phyloP scores from a whole-genome alignment of 2,113 vertebrate species.

The Dipodomys spectabilis region DNA sequence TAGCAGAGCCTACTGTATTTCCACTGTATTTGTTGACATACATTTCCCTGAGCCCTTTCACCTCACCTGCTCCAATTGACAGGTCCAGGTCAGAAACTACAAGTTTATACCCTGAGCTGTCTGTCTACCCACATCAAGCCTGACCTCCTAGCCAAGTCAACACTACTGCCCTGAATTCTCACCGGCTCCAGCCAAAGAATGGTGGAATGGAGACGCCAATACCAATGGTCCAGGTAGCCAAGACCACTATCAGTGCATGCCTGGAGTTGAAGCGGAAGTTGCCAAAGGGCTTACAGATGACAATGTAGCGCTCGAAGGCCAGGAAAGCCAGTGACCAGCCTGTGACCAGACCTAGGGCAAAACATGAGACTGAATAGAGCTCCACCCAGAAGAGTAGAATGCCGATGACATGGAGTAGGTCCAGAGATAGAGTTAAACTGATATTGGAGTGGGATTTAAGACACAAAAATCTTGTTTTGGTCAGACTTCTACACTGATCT shows the following conservation, averaged over 20 bases:
- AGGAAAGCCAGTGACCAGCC: constrained; percentile 92
- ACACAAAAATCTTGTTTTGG: background rate
- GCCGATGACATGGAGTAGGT: background rate
- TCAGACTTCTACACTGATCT: background rate
- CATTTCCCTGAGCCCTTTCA: background rate
- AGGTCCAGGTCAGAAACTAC: background rate
- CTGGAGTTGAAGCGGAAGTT: constrained; percentile 88
- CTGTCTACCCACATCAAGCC: background rate
- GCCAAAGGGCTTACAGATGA: constrained; percentile 92
- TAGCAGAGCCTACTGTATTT: background rate
- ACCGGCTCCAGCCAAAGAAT: constrained; percentile 93
- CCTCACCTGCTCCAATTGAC: background rate
- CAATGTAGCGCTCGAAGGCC: constrained; percentile 89
- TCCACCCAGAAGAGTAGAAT: background rate
- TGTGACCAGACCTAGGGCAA: constrained; percentile 86
- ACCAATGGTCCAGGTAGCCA: constrained; percentile 88
- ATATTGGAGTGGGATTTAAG: background rate
- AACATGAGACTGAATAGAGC: background rate
- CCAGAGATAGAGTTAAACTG: background rate
- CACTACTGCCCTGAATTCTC: background rate
- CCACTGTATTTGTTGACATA: background rate
- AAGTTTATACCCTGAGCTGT: background rate
- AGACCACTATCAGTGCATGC: constrained; percentile 86
- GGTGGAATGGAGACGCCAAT: constrained; percentile 87
- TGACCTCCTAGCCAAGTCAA: background rate